A percentile compares a stretch with the other conserved stretches of the same genome.
Evolutionary conservation across 2,888 invertebrate genomes (phyloP).

Genomic region (Timema podura): DNA sequence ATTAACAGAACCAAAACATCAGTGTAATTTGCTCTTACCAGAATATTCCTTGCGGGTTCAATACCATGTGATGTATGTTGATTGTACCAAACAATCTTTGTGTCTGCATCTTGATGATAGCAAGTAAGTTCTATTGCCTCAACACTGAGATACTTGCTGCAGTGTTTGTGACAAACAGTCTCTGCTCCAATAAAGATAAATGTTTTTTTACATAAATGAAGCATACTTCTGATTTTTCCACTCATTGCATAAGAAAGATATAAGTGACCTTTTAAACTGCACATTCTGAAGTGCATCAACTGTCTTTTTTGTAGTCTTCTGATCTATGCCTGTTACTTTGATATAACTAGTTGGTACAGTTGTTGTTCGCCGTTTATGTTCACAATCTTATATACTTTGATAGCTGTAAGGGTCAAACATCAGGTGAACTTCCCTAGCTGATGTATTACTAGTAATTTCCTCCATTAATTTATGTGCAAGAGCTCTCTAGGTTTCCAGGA

Average conservation of each 20-base stretch:
- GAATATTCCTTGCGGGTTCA: slow-evolving; percentile 2
- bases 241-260: background rate
- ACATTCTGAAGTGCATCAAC: slow-evolving; percentile 7
- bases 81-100: background rate
- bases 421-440: too few relatives aligned
- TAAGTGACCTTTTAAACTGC: slow-evolving; percentile 8
- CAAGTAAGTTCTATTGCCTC: slow-evolving; percentile 6
- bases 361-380: too few relatives aligned
- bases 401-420: too few relatives aligned
- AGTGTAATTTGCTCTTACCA: slow-evolving; percentile 10
- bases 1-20: slow-evolving; percentile 8
- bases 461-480: too few relatives aligned
- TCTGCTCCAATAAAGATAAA: slow-evolving; percentile 8
- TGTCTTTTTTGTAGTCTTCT: slow-evolving; percentile 4
- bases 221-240: background rate
- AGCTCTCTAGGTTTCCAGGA: too few relatives aligned
- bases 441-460: too few relatives aligned
- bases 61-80: slow-evolving; percentile 10
- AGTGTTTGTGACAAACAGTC: slow-evolving; percentile 1
- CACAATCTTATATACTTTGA: too few relatives aligned
- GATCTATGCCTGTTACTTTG: slow-evolving; percentile 10
- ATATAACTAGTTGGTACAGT: slow-evolving; percentile 12
- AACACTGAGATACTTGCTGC: background rate
- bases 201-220: background rate
- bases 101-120: slow-evolving; percentile 9